Conservation (phyloP, 2,888 invertebrate species). For the Sphinx pinastri region DNA sequence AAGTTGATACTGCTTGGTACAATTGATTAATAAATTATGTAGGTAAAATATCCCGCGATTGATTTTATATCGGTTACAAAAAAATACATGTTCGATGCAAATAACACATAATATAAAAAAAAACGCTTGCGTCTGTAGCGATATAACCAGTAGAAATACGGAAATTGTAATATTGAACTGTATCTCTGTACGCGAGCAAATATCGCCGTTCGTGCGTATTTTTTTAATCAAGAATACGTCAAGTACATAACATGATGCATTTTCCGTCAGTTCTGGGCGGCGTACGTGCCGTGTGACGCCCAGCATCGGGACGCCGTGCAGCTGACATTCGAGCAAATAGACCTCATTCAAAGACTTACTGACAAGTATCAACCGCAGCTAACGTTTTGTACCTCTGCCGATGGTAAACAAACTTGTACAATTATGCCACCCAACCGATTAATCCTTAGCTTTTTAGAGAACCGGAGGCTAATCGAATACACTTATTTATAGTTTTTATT, state of each 20-base stretch:
- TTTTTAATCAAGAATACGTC: slow-evolving; percentile 52
- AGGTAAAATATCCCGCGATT: too few relatives aligned
- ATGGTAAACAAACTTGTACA: slow-evolving; percentile 81
- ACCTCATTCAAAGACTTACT: slow-evolving; percentile 92
- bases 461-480: too few relatives aligned
- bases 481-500: too few relatives aligned
- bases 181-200: slow-evolving; percentile 6
- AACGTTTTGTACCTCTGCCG: slow-evolving; percentile 90
- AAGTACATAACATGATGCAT: slow-evolving; percentile 39
- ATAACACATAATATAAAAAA: too few relatives aligned
- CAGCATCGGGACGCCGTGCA: slow-evolving; percentile 94
- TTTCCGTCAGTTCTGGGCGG: slow-evolving; percentile 91
- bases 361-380: slow-evolving; percentile 91
- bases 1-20: neutral
- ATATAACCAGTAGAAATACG: too few relatives aligned
- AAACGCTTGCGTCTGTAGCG: too few relatives aligned
- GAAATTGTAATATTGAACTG: neutral
- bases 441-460: slow-evolving; percentile 9
- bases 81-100: neutral
- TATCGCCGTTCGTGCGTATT: slow-evolving; percentile 37
- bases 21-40: neutral
- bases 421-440: slow-evolving; percentile 1
- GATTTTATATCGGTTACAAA: neutral
- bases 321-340: slow-evolving; percentile 93
- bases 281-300: slow-evolving; percentile 92